A percentile compares a stretch with the other conserved stretches of the same genome.
Evolutionary conservation across 37 sponge, comb jelly and placozoan genomes (phyloP).

Genomic region (Bolinopsis microptera): DNA sequence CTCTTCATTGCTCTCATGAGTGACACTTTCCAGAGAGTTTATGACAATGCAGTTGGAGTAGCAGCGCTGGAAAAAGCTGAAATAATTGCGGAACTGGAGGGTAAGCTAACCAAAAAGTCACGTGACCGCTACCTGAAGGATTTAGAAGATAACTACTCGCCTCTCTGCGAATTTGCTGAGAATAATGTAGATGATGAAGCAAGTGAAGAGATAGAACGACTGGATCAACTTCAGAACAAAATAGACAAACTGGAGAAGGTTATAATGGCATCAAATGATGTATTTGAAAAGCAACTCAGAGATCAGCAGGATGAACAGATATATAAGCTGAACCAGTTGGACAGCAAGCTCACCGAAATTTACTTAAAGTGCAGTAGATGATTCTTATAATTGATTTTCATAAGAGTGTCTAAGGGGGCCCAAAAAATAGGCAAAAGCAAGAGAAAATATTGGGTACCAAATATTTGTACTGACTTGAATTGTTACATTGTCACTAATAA

Average conservation of each 20-base stretch:
- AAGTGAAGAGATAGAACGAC: constrained; percentile 11
- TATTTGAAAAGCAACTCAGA: neutral
- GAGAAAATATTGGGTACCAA: too few species aligned
- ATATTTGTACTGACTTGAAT: too few species aligned
- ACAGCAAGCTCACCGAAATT: neutral
- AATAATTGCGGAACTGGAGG: constrained; percentile 33
- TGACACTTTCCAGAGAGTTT: constrained; percentile 54
- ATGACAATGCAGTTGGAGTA: constrained; percentile 58
- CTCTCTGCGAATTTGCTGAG: constrained; percentile 20
- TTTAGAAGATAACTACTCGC: constrained; percentile 57
- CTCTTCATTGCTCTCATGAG: constrained; percentile 53
- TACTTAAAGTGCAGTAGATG: neutral
- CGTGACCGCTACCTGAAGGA: constrained; percentile 44
- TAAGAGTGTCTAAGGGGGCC: too few species aligned
- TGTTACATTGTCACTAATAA: too few species aligned
- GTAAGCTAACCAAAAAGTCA: constrained; percentile 36
- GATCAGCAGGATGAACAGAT: neutral
- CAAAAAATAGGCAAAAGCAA: too few species aligned
- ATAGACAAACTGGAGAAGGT: neutral
- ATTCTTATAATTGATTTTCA: too few species aligned
- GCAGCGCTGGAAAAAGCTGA: constrained; percentile 62
- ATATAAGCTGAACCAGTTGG: neutral
- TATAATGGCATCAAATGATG: neutral
- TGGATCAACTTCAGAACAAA: neutral
- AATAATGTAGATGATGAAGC: neutral